Evolutionary conservation across 2,113 vertebrate species (phyloP), one percentile per base, ranked within the genome.

Genomic region (Nothocercus julius): DNA sequence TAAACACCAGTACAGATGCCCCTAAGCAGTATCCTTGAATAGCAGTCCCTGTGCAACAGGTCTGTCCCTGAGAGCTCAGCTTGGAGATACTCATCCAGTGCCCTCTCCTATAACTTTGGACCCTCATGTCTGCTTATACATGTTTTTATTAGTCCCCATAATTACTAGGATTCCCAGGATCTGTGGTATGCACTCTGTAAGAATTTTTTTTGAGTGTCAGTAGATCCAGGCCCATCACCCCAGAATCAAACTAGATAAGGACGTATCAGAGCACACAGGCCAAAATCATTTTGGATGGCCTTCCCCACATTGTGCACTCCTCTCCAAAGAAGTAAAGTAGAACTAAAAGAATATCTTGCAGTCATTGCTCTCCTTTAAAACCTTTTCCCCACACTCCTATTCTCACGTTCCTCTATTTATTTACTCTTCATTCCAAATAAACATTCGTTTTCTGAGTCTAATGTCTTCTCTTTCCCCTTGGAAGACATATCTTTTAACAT

Each of bases 301-400:
- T 56, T 42, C 44, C 73, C 7, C 24, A 10, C 51, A 30, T 81
- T 6, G 13, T 34, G 11, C 5, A 67, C 8, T 45, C 54, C 25
- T 30, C 9, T 4, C 17, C 58, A 49, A 77, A 77, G 27, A 66
- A 51, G 6, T 24, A 11, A 62, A 34, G 9, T 53, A 12, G 24
- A 56, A 56, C 42, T 38, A 34, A 62, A 88, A 51, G 4, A 13
- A 7, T 36, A 40, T 62, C 77, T 82, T 84, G 9, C 6, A 62
- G 12, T 4, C 0, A 0, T 25, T 25, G 3, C 13, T 80, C 15
- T 19, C 11, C 27, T 70, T 67, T 47, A 77, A 30, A 54, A 72
- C 2, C 3, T 86, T 56, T 63, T 21, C 12, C 34, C 12, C 11
- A 22, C 21, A 5, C 20, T 75, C 66, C 20, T 62, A 16, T 34